These are phyloP conservation scores for Solea senegalensis DNA, from an alignment of 2,113 vertebrate genomes.

Conservation along the genomic window DNA sequence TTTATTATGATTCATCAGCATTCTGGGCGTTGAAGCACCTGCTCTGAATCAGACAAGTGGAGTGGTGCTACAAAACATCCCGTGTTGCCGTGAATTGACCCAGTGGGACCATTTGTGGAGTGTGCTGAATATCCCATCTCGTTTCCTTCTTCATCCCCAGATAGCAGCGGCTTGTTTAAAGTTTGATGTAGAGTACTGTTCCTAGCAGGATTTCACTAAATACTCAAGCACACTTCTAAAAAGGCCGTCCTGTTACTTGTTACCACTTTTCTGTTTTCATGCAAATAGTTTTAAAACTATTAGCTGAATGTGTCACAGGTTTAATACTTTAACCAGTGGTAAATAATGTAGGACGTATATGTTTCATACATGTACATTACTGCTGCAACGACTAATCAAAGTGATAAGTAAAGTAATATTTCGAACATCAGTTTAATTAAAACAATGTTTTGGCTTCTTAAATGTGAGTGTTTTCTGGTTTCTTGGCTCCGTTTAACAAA, in stretches of 20 bases:
- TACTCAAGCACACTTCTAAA: conserved; percentile 19
- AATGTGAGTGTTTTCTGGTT: too few relatives aligned
- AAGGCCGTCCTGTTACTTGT: background rate
- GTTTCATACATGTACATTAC: background rate
- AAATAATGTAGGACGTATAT: background rate
- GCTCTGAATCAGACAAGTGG: conserved; percentile 51
- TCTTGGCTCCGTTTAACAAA: too few relatives aligned
- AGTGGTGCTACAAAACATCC: conserved; percentile 56
- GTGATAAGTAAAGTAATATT: too few relatives aligned
- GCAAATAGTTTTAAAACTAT: background rate
- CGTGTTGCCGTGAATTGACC: conserved; percentile 45
- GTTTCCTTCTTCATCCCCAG: conserved; percentile 43
- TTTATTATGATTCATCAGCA: conserved; percentile 53
- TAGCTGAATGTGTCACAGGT: background rate
- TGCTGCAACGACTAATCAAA: too few relatives aligned
- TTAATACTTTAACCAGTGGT: background rate
- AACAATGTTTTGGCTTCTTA: too few relatives aligned
- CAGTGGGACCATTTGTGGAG: conserved; percentile 52
- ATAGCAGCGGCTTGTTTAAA: conserved; percentile 50
- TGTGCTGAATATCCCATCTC: conserved; percentile 45
- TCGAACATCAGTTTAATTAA: too few relatives aligned
- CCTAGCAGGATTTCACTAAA: conserved; percentile 40
- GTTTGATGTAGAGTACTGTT: conserved; percentile 23
- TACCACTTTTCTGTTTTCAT: background rate
- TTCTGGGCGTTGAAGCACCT: conserved; percentile 49